A percentile compares a stretch with the other conserved stretches of the same genome.
phyloP scores from a whole-genome alignment of 1,140 invertebrate genomes.

The Bombus breviceps region DNA sequence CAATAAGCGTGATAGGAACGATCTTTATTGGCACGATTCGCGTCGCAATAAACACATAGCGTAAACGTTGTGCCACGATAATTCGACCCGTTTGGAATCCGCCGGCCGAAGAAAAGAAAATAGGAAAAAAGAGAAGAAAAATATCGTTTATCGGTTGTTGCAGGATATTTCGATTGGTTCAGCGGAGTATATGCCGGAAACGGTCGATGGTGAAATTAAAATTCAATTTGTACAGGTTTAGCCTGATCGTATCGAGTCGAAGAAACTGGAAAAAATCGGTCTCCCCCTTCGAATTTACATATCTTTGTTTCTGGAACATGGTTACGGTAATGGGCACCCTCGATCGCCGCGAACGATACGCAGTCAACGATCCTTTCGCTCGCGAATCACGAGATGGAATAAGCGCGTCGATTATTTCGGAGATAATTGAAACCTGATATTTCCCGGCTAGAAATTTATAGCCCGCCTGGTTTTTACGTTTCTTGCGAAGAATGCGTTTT shows the following conservation, averaged over 20 bases:
- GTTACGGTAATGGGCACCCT: slow-evolving; percentile 1
- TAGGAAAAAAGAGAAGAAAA: not conserved
- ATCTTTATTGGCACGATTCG: slow-evolving; percentile 44
- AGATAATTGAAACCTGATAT: slow-evolving; percentile 49
- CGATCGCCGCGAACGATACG: slow-evolving; percentile 16
- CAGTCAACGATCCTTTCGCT: not conserved
- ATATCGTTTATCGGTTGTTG: slow-evolving; percentile 15
- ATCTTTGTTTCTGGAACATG: slow-evolving; percentile 21
- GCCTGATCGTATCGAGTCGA: slow-evolving; percentile 2
- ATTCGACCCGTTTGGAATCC: slow-evolving; percentile 23
- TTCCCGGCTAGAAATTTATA: slow-evolving; percentile 14
- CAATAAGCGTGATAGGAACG: not conserved
- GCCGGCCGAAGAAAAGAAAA: not conserved
- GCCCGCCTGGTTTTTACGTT: not conserved
- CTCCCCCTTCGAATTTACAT: slow-evolving; percentile 8
- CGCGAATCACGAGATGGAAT: slow-evolving; percentile 1
- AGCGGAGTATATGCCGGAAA: slow-evolving; percentile 16
- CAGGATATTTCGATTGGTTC: slow-evolving; percentile 14
- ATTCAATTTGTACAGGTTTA: slow-evolving; percentile 29
- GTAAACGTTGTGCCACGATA: slow-evolving; percentile 18
- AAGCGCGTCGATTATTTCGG: slow-evolving; percentile 15
- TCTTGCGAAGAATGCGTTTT: not conserved
- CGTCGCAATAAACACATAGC: slow-evolving; percentile 26
- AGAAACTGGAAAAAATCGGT: not conserved
- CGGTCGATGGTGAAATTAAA: slow-evolving; percentile 30